Evolutionary conservation across 2,113 vertebrate species (phyloP).

Genomic region (Puntigrus tetrazona): DNA sequence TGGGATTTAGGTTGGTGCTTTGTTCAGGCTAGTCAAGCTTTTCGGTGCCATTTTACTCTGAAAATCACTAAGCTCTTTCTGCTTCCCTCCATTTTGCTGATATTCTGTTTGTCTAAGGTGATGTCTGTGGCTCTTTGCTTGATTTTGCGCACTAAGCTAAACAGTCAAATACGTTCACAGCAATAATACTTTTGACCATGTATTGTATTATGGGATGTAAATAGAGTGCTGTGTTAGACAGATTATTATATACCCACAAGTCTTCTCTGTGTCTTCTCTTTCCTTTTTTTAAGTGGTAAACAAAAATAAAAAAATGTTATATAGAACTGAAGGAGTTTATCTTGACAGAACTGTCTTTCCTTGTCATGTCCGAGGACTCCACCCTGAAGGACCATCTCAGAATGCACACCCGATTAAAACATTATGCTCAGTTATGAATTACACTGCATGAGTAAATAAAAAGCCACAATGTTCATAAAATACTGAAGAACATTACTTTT

Average conservation of each 20-base stretch:
- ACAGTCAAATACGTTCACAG: background rate
- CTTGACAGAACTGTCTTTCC: slow-evolving; percentile 15
- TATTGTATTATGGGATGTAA: background rate
- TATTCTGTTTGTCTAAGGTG: background rate
- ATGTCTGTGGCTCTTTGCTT: background rate
- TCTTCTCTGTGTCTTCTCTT: background rate
- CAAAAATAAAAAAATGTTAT: background rate
- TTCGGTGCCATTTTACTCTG: background rate
- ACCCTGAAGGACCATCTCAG: background rate
- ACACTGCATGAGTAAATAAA: background rate
- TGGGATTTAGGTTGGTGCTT: background rate
- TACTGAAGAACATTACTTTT: background rate
- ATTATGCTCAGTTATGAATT: background rate
- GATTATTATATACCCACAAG: background rate
- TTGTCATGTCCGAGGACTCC: slow-evolving; percentile 4
- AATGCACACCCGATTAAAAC: background rate
- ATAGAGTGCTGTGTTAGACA: background rate
- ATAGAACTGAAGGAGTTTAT: background rate
- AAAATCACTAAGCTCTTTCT: background rate
- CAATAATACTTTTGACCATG: background rate
- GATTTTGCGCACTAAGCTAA: background rate
- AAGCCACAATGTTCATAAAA: background rate
- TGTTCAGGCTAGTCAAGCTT: background rate
- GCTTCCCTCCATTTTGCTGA: background rate
- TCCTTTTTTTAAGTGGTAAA: background rate